Evolutionary conservation across 2,113 vertebrate genomes (phyloP).

Genomic region (Hylia prasina): DNA sequence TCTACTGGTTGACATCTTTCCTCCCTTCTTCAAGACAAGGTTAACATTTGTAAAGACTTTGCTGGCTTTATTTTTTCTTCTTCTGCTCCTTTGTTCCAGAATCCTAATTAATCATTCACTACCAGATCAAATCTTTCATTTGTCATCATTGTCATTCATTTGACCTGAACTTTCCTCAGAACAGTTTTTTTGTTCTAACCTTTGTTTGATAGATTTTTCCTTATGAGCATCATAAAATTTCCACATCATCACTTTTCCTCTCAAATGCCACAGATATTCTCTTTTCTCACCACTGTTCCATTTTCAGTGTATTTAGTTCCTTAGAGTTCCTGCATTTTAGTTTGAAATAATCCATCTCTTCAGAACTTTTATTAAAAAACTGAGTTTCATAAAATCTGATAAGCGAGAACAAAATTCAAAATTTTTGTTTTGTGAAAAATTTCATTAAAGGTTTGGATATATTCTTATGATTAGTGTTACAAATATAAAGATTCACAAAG

Average conservation of each 20-base stretch:
- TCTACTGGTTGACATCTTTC: neutral
- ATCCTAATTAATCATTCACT: neutral
- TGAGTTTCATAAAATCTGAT: neutral
- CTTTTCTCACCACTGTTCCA: neutral
- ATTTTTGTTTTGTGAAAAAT: neutral
- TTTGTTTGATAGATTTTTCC: conserved; percentile 28
- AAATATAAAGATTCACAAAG: neutral
- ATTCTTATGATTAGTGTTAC: neutral
- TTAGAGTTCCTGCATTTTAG: neutral
- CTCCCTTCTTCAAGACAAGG: neutral
- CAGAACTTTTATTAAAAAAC: neutral
- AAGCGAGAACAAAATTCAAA: neutral
- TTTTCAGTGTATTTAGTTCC: neutral
- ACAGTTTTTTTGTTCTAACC: neutral
- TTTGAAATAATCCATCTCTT: neutral
- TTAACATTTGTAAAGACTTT: neutral
- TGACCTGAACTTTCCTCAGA: conserved; percentile 18
- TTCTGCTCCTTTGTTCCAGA: neutral
- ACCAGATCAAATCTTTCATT: neutral
- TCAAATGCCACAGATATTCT: neutral
- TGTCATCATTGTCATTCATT: neutral
- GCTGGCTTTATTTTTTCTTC: neutral
- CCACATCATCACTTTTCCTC: neutral
- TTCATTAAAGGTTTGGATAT: neutral
- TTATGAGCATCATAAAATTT: neutral